These are phyloP conservation scores for Agriopis aurantiaria DNA, from an alignment of 2,888 invertebrate genomes.

Conservation along the genomic window DNA sequence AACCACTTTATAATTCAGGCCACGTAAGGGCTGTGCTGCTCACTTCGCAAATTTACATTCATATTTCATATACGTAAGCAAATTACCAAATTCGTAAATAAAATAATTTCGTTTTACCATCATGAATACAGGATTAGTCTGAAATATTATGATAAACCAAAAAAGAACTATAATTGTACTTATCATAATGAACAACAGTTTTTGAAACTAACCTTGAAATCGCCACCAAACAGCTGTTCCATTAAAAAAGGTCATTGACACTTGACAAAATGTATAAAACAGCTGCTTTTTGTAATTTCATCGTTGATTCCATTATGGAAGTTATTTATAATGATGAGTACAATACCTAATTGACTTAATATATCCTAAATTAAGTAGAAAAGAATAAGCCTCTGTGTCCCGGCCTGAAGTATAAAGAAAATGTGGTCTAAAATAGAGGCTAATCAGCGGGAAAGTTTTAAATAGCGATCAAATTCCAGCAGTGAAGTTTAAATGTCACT, in stretches of 20 bases:
- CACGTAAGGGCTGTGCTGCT: constrained; percentile 1
- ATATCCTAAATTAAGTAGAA: too few relatives aligned
- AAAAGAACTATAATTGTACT: not conserved
- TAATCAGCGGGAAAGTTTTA: constrained; percentile 43
- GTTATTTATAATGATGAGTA: not conserved
- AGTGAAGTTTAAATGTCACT: constrained; percentile 73
- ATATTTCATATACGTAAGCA: not conserved
- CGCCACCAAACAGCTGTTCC: not conserved
- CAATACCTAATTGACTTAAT: not conserved
- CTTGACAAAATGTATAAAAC: too few relatives aligned
- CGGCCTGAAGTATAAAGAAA: constrained; percentile 17
- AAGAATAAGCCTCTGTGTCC: constrained; percentile 4
- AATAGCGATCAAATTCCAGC: constrained; percentile 36
- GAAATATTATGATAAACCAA: not conserved
- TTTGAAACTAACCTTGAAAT: not conserved
- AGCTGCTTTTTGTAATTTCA: too few relatives aligned
- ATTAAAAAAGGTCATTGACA: too few relatives aligned
- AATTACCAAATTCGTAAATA: not conserved
- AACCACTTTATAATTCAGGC: constrained; percentile 13
- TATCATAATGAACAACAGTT: not conserved
- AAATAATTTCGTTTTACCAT: not conserved
- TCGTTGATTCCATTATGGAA: too few relatives aligned
- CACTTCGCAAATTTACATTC: constrained; percentile 2
- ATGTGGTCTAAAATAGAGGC: constrained; percentile 22
- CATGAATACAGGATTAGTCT: not conserved